Conservation (phyloP, 2,797 vertebrate species). For the Premnoplex brunnescens region DNA sequence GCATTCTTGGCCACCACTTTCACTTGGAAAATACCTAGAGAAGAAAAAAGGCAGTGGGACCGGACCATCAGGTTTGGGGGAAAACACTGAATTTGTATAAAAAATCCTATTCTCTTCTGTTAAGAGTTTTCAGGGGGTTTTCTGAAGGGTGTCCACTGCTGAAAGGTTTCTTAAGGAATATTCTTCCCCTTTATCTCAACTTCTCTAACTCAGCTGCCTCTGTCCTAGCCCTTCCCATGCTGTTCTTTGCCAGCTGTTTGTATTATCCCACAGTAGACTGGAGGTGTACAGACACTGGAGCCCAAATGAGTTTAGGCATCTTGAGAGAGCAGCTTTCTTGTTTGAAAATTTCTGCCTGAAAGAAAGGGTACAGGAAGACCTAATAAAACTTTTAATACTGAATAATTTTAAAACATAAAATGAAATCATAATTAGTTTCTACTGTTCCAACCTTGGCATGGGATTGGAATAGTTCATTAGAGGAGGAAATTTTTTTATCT, state of each 20-base stretch:
- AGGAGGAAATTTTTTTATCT: neutral
- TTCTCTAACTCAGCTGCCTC: neutral
- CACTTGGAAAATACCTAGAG: conserved; percentile 80
- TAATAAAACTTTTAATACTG: neutral
- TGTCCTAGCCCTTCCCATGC: neutral
- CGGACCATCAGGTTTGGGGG: neutral
- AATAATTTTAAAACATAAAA: conserved; percentile 17
- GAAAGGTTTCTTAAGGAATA: neutral
- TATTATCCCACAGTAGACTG: neutral
- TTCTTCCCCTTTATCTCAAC: neutral
- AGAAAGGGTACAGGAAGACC: neutral
- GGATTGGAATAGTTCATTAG: neutral
- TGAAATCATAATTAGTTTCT: neutral
- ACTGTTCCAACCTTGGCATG: neutral
- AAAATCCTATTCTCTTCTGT: neutral
- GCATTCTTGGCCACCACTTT: conserved; percentile 80
- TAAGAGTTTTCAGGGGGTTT: neutral
- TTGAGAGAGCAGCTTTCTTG: neutral
- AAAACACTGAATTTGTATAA: neutral
- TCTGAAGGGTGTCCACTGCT: neutral
- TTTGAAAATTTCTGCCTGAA: neutral
- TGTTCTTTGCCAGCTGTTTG: neutral
- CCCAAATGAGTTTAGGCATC: neutral
- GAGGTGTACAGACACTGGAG: neutral
- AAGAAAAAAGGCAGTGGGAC: neutral